Evolutionary conservation across 2,888 invertebrate species (phyloP).

Genomic region (Onthophagus sagittarius): DNA sequence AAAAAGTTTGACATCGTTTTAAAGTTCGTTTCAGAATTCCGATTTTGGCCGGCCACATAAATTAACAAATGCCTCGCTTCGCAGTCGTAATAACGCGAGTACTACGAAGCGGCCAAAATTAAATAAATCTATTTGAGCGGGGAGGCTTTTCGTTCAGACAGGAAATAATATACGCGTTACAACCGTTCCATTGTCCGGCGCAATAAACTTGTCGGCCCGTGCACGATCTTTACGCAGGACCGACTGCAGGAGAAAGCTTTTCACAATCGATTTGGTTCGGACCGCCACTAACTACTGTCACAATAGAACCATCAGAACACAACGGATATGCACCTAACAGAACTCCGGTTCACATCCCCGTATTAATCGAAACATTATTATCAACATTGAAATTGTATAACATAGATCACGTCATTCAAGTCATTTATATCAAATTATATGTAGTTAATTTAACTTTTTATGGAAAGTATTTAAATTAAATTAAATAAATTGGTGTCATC

Average conservation of each 20-base stretch:
- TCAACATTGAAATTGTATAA: background rate
- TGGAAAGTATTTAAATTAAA: no score
- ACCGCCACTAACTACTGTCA: background rate
- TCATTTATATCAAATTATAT: background rate
- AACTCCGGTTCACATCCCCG: background rate
- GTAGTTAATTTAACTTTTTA: no score
- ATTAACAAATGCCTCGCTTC: background rate
- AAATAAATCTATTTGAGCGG: background rate
- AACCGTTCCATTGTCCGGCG: background rate
- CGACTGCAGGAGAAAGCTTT: background rate
- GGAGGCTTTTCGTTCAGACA: background rate
- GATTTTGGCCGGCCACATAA: background rate
- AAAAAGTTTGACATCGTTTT: no score
- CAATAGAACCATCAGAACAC: background rate
- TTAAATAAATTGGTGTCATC: no score
- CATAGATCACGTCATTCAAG: background rate
- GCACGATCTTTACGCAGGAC: background rate
- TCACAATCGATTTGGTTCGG: background rate
- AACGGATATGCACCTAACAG: background rate
- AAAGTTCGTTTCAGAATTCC: no score
- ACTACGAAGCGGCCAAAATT: background rate
- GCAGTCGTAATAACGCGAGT: background rate
- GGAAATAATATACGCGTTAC: background rate
- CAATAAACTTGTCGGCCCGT: background rate
- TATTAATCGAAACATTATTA: background rate